phyloP scores from a whole-genome alignment of 1,140 invertebrate species.

The Drosophila auraria region DNA sequence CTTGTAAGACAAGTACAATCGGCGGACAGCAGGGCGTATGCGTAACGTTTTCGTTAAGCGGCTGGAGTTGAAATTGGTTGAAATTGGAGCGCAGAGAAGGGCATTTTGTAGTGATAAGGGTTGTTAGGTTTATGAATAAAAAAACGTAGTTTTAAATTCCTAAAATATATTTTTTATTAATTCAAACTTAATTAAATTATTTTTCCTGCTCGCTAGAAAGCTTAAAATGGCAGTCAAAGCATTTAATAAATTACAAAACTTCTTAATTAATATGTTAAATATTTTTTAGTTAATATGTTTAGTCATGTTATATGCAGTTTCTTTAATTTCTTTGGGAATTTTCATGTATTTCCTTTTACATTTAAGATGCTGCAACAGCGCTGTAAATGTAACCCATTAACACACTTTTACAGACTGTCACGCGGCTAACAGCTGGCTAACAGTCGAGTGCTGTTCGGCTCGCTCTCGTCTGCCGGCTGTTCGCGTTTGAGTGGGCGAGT shows the following conservation, averaged over 20 bases:
- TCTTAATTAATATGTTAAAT: too few relatives aligned
- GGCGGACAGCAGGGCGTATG: conserved; percentile 30
- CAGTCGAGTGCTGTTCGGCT: conserved; percentile 29
- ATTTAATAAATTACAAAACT: background rate
- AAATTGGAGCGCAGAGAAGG: background rate
- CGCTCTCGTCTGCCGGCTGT: conserved; percentile 6
- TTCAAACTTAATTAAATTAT: too few relatives aligned
- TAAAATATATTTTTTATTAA: too few relatives aligned
- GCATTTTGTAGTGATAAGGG: background rate
- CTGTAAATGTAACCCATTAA: conserved; percentile 64
- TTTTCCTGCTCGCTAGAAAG: too few relatives aligned
- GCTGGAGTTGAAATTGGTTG: background rate
- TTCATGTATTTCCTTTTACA: background rate
- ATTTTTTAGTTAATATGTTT: background rate
- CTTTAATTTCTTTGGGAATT: background rate
- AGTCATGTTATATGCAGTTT: background rate
- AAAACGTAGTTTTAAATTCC: too few relatives aligned
- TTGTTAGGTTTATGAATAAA: background rate
- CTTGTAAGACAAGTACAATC: conserved; percentile 33
- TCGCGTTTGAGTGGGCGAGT: conserved; percentile 21
- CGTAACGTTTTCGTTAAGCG: conserved; percentile 9
- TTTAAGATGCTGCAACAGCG: conserved; percentile 14
- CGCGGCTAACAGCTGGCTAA: conserved; percentile 44
- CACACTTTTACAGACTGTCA: conserved; percentile 56
- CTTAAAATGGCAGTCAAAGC: background rate